phyloP scores from a whole-genome alignment of 2,888 invertebrate genomes.

The Athetis lepigone region DNA sequence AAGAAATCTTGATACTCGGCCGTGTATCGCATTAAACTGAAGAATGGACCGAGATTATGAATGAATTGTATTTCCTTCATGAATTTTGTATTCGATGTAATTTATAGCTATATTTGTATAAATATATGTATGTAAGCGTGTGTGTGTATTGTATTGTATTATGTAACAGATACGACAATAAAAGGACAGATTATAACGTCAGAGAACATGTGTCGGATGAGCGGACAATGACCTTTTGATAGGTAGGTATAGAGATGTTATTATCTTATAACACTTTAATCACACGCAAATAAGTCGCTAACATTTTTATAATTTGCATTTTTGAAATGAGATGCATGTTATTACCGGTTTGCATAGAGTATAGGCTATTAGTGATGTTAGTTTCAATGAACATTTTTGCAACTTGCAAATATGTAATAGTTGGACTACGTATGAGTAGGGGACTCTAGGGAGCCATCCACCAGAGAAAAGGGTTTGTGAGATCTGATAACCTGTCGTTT shows the following conservation, averaged over 20 bases:
- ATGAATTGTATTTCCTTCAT: conserved; percentile 67
- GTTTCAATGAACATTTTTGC: too few relatives aligned
- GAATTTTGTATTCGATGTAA: conserved; percentile 62
- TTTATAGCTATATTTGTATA: conserved; percentile 55
- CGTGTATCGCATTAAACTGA: conserved; percentile 66
- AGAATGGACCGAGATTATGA: conserved; percentile 70
- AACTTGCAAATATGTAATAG: too few relatives aligned
- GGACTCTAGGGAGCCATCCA: too few relatives aligned
- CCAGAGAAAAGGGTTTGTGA: neutral
- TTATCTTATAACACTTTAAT: too few relatives aligned
- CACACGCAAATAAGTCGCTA: conserved; percentile 50
- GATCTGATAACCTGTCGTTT: too few relatives aligned
- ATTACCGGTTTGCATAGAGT: conserved; percentile 35
- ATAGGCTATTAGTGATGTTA: too few relatives aligned
- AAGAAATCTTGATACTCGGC: conserved; percentile 61
- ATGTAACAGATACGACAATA: conserved; percentile 53
- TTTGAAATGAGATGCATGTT: conserved; percentile 43
- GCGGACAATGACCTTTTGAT: conserved; percentile 70
- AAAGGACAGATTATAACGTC: conserved; percentile 67
- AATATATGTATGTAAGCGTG: too few relatives aligned
- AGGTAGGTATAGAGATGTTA: conserved; percentile 60
- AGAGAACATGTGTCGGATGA: conserved; percentile 68
- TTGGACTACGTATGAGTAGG: too few relatives aligned
- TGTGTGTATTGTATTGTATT: conserved; percentile 19
- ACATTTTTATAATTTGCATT: conserved; percentile 63